Base-by-base conservation (phyloP, 2,888 invertebrate genomes). In the Pachydiplax longipennis region DNA sequence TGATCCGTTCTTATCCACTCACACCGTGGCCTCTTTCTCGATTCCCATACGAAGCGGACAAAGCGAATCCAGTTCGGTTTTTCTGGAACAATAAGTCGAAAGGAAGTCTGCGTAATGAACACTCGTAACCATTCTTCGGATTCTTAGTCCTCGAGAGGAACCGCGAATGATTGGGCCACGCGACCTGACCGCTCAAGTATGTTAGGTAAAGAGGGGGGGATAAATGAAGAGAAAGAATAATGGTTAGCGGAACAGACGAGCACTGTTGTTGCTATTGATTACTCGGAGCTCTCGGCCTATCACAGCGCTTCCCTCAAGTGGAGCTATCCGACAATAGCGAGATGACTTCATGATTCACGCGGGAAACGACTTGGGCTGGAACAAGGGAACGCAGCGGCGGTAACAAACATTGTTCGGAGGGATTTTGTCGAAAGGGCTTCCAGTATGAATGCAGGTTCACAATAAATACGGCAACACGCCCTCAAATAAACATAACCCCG, bases 51-150 rank as follows among this genome's bases (percentile, higher is more conserved):
- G 48, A 48, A n/a, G 12, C 25, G 12, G 73, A 73, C 73, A 73
- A 25, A 73, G 31, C 31, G 31, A 10, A 73, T 13, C 73, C 12
- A 25, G 65, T 65, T 65, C 25, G 73, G 25, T 3, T 73, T 73
- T 73, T 73, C 31, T 73, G 73, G 73, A 73, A 73, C 73, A 73
- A 73, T 73, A 73, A 73, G 73, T 73, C 73, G 73, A 73, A 73
- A 31, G 73, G 73, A 73, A 53, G 83, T 31, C 53, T 15, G 58
- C 35, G 83, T 83, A 83, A 83, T 83, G 83, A 83, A 58, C 83
- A 58, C 83, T 83, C 83, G 58, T 58, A 44, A 40, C 48, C 82
- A 48, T 82, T 40, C 81, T 40, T 22, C 44, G 22, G n/a, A 44
- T 44, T 82, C 82, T 48, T 44, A 44, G 22, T 44, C 25, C 82